Evolutionary conservation across 2,888 invertebrate genomes (phyloP), one percentile per base, ranked within the genome.

Genomic region (Dorcus hopei): DNA sequence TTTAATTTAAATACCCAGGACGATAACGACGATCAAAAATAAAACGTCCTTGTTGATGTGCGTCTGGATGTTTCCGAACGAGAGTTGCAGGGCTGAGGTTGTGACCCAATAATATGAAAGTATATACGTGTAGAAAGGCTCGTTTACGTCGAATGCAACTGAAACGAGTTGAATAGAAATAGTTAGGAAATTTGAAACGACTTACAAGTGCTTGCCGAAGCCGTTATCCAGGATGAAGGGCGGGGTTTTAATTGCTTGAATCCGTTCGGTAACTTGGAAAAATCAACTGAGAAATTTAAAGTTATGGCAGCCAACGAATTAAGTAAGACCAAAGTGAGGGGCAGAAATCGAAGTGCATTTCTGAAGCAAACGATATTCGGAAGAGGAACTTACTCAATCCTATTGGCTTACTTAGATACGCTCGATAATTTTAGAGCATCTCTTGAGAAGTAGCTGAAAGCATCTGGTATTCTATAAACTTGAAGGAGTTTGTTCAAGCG

Each of bases 391-490:
- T 41, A 52, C 26, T 26, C 26, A 14, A n/a, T 3, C 9, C 6
- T 14, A 4, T 19, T 3, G 49, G 54, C 61, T 63, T 59, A 67
- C 67, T 64, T 16, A 19, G 57, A 26, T 9, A 66, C 54, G 23
- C 51, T 49, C 23, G 51, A 59, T 7, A 54, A 50, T 49, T 63
- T 61, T n/a, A 69, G 45, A 6, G 57, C 54, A 48, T 65, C 65
- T 40, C 50, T 57, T 11, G 53, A 54, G 39, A 63, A 68, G 49
- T 62, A 63, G 9, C 52, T 55, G 50, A 70, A 68, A 3, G 59
- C 65, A 42, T 66, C 65, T 2, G 64, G 61, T 16, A 69, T 51
- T 39, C 69, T 62, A 54, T 70, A 69, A n/a, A 65, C 40, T 39
- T 67, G 68, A 19, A 70, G 38, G 9, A 70, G 51, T 61, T 63